Base-by-base conservation (phyloP, 1,140 invertebrate genomes). In the Melipona quadrifasciata region DNA sequence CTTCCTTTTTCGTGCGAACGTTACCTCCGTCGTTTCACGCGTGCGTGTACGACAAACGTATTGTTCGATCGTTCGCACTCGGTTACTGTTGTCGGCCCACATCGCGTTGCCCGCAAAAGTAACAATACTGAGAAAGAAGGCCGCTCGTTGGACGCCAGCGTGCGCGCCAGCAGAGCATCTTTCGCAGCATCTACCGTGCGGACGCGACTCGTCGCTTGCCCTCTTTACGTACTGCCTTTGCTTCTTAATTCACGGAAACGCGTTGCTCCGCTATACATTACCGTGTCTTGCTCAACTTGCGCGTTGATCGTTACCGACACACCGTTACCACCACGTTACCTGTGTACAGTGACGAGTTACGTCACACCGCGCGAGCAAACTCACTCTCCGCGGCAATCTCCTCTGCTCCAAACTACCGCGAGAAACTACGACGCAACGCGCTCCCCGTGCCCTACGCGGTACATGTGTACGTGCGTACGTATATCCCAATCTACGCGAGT, bases 71-170 rank as follows among this genome's bases (percentile, higher is more conserved):
- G 68, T 47, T 72, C 67, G 68, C 78, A 16, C 10, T 53, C n/a
- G 31, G 31, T 31, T 31, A 31, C 31, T 31, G 31, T 53, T n/a
- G 0, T 2, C 74, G 81, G 61, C 53, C 64, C 31, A 51, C 47
- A 78, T 83, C 61, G 74, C 12, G 71, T 55, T 73, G n/a, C 24
- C 68, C 19, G 61, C 27, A 51, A 53, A 27, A 27, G 31, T 8
- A 77, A 83, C 82, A 78, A 83, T 83, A 14, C 65, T 83, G 82
- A 55, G 82, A 83, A 83, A 34, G 34, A 31, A 58, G 73, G 81
- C 31, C n/a, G 81, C 39, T 0, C 6, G 39, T 4, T 39, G 39
- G 8, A 39, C 39, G 39, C 3, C n/a, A n/a, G 39, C 39, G 39
- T 6, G 39, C 4, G 34, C 8, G 39, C 39, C 8, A 6, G 39